Conservation (phyloP, 2,113 vertebrate species). For the Capreolus pygargus region DNA sequence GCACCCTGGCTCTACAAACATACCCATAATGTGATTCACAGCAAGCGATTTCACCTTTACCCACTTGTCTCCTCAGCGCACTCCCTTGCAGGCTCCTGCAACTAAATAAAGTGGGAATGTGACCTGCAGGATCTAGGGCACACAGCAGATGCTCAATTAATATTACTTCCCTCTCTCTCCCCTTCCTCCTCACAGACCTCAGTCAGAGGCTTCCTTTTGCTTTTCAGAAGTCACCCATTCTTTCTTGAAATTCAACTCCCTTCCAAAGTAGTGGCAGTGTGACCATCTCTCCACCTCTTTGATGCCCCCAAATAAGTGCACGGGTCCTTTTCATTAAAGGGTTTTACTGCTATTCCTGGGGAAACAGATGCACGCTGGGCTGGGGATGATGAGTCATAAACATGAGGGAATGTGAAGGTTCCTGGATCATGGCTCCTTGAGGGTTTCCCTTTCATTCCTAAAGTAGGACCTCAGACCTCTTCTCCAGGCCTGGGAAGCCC, state of each 20-base stretch:
- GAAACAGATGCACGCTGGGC: not conserved
- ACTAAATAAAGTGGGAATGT: not conserved
- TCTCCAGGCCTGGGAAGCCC: not conserved
- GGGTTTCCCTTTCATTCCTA: slow-evolving; percentile 36
- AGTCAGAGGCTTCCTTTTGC: not conserved
- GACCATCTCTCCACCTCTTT: not conserved
- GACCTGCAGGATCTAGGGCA: not conserved
- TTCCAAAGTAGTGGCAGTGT: not conserved
- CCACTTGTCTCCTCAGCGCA: not conserved
- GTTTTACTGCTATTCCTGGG: slow-evolving; percentile 54
- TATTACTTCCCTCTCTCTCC: not conserved
- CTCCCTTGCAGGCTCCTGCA: not conserved
- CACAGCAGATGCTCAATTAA: not conserved
- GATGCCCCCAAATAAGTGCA: slow-evolving; percentile 51
- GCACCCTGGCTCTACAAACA: not conserved
- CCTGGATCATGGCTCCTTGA: slow-evolving; percentile 45
- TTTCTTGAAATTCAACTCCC: not conserved
- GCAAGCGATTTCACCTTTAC: not conserved
- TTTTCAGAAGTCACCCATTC: slow-evolving; percentile 18
- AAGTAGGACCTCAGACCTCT: slow-evolving; percentile 18
- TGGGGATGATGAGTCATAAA: slow-evolving; percentile 5
- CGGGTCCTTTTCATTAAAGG: slow-evolving; percentile 38
- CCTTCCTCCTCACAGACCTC: not conserved
- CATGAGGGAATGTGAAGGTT: not conserved
- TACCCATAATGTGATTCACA: not conserved